Conservation (phyloP, 2,797 vertebrate species). For the Mallotus villosus region DNA sequence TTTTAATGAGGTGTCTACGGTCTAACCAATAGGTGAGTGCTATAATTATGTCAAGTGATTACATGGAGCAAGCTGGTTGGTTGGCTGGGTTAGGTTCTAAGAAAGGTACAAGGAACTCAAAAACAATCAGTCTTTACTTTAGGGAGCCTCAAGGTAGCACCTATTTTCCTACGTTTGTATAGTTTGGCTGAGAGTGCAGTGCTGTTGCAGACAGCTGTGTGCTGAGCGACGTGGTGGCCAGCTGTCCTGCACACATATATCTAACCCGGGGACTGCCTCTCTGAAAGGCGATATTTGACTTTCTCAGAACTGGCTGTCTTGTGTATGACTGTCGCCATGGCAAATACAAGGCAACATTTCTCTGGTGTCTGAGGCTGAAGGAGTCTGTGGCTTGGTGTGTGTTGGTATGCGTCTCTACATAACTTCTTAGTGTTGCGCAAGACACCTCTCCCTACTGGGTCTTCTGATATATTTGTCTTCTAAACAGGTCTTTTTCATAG, state of each 20-base stretch:
- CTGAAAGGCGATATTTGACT: constrained; percentile 56
- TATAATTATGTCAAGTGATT: neutral
- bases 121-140: no score
- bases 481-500: no score
- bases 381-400: constrained; percentile 55
- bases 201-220: constrained; percentile 34
- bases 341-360: constrained; percentile 62
- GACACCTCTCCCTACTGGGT: no score
- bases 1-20: constrained; percentile 11
- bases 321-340: constrained; percentile 69
- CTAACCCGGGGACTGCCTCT: constrained; percentile 24
- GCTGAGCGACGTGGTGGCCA: constrained; percentile 44
- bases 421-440: constrained; percentile 41
- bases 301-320: constrained; percentile 50
- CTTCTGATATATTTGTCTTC: neutral
- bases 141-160: neutral
- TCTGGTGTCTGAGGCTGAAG: constrained; percentile 46
- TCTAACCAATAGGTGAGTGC: constrained; percentile 14
- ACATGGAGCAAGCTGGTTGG: constrained; percentile 5
- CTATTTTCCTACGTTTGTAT: constrained; percentile 10
- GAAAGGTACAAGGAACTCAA: neutral
- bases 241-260: constrained; percentile 55
- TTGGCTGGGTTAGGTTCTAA: constrained; percentile 6
- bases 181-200: constrained; percentile 27
- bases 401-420: constrained; percentile 37